Conservation (phyloP, 2,888 invertebrate genomes). For the Rhaphigaster nebulosa region DNA sequence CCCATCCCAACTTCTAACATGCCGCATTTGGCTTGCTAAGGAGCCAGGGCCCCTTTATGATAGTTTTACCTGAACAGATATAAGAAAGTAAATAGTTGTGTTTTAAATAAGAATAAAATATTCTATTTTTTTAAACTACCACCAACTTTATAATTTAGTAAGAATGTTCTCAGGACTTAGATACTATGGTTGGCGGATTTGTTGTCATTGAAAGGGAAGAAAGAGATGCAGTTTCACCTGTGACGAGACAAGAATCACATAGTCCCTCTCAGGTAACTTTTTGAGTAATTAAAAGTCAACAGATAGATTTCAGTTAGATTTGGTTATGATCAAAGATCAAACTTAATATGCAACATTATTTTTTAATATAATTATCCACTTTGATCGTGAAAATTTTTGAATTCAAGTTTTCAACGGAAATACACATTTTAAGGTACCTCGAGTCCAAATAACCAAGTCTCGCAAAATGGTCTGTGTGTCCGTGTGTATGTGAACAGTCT, state of each 20-base stretch:
- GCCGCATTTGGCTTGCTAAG: background rate
- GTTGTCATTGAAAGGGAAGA: background rate
- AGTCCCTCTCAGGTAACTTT: background rate
- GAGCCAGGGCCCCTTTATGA: background rate
- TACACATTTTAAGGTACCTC: too few species aligned
- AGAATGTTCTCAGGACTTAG: background rate
- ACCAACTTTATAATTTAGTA: background rate
- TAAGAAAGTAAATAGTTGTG: background rate
- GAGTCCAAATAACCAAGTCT: too few species aligned
- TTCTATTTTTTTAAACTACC: background rate
- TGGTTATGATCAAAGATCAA: too few species aligned
- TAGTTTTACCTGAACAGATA: background rate
- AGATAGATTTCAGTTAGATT: too few species aligned
- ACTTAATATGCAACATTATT: too few species aligned
- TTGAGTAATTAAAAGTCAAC: background rate
- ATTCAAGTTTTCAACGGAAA: too few species aligned
- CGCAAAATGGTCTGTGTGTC: too few species aligned
- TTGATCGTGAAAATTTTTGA: too few species aligned
- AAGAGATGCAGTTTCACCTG: background rate
- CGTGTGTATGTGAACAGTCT: too few species aligned
- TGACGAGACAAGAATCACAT: background rate
- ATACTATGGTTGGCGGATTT: conserved; percentile 18
- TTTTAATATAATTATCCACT: too few species aligned
- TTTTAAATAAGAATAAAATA: background rate
- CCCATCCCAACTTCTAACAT: too few species aligned